Base-by-base conservation (phyloP, 2,113 vertebrate species). In the Puffinus mauretanicus region DNA sequence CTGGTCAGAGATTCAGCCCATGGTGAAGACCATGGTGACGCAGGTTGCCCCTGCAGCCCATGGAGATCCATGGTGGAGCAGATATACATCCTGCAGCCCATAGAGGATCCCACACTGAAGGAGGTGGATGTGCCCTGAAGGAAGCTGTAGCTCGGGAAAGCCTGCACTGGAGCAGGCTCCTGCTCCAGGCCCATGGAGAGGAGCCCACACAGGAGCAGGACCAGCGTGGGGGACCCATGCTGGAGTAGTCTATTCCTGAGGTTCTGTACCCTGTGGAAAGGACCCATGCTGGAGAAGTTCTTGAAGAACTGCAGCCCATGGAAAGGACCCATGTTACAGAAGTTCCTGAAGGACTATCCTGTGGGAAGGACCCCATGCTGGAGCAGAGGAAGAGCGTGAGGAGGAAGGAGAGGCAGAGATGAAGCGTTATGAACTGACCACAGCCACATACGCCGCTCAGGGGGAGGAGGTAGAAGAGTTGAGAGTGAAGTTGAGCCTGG, bases 331-430 rank as follows among this genome's bases (percentile, higher is more conserved):
- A 58, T 26, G 46, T 34, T 21, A 32, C 3, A 34, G 32, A 34
- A 20, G 57, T 58, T 22, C 19, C 34, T 34, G 20, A 58, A 72
- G 25, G 16, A 52, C 61, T 77, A 8, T 36, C 16, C 19, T 49
- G 14, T 51, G 25, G 24, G 25, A 20, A 4, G 29, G 7, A 65
- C 7, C 36, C 4, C 30, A 42, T 0, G 2, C 3, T 19, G 27
- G 5, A 26, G 11, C 15, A 88, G 13, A 8, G 7, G 17, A 55
- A 71, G 36, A 61, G 6, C 8, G 1, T 26, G 29, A 42, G 42
- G 16, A 61, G 10, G 32, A 90, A 89, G 44, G 9, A 82, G 17
- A 2, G 38, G 27, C n/a, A 65, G 25, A 70, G 27, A 60, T 2
- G 6, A 30, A 2, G 1, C 4, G 1, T 49, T 10, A 55, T 19